A percentile compares a stretch with the other conserved stretches of the same genome.
These are phyloP conservation scores for Drosophila sproati DNA, from an alignment of 1,140 invertebrate species.

Conservation along the genomic window DNA sequence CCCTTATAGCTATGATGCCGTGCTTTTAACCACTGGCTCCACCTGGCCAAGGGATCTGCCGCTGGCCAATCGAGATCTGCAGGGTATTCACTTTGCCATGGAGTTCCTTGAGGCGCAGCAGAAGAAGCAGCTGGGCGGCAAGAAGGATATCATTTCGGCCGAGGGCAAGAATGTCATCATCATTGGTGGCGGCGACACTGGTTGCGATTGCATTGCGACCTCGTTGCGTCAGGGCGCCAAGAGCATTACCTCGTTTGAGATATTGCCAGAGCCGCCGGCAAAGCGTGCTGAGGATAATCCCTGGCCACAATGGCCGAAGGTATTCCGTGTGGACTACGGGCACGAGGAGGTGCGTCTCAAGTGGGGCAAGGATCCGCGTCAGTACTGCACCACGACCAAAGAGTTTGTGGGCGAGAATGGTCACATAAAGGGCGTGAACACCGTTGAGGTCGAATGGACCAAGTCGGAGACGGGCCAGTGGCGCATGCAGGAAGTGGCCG, in stretches of 20 bases:
- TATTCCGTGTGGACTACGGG: slow-evolving; percentile 99
- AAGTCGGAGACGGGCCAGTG: slow-evolving; percentile 96
- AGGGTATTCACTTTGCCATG: slow-evolving; percentile 98
- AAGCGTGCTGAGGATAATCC: slow-evolving; percentile 94
- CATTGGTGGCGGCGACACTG: slow-evolving; percentile 99
- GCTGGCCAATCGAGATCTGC: slow-evolving; percentile 92
- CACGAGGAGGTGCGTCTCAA: slow-evolving; percentile 98
- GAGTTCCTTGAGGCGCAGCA: slow-evolving; percentile 99
- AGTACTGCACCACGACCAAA: slow-evolving; percentile 97
- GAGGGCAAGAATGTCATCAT: slow-evolving; percentile 98
- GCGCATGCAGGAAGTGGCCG: slow-evolving; percentile 96
- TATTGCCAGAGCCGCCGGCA: slow-evolving; percentile 95
- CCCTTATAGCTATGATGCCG: slow-evolving; percentile 90
- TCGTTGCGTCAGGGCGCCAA: slow-evolving; percentile 98
- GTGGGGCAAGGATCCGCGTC: slow-evolving; percentile 96
- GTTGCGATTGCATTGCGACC: slow-evolving; percentile 99
- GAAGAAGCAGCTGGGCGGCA: slow-evolving; percentile 94
- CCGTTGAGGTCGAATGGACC: slow-evolving; percentile 96
- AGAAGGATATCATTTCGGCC: slow-evolving; percentile 88
- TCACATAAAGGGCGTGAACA: slow-evolving; percentile 94
- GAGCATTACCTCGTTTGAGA: slow-evolving; percentile 98
- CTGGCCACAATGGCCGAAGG: slow-evolving; percentile 98
- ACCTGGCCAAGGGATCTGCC: slow-evolving; percentile 98
- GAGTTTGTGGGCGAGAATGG: slow-evolving; percentile 97
- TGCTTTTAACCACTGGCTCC: slow-evolving; percentile 96